Evolutionary conservation across 2,113 vertebrate species (phyloP), one percentile per base, ranked within the genome.

Genomic region (Elgaria multicarinata): DNA sequence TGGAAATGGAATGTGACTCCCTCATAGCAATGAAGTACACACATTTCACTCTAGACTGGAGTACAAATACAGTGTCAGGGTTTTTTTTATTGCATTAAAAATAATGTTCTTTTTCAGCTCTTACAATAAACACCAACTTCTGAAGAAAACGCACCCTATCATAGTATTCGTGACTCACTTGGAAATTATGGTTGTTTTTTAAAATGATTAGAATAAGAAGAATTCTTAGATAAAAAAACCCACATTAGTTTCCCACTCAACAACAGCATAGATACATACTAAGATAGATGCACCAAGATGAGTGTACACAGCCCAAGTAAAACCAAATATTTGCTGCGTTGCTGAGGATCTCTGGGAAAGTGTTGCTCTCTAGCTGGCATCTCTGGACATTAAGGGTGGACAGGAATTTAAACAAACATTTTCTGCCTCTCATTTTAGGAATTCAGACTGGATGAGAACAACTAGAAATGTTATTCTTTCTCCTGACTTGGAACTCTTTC

Each of bases 261-360:
- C 87, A 92, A 80, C 90, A 33, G 85, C 74, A 90, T 77, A 90
- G 92, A 78, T 85, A 92, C 93, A 96, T 94, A 26, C 36, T 22
- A 44, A 74, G 31, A 95, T 83, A 92, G 78, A 92, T 94, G 93
- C 95, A 93, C 85, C 74, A 84, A 93, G 71, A 69, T 0, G 9
- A 96, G 95, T 90, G 89, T 93, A 85, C 95, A 93, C 92, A 93
- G 90, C 92, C 90, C 95, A 92, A 86, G 84, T 90, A 92, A 95
- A 93, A 95, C 94, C 94, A 96, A 96, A 97, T 96, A 96, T 96
- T 95, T 95, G 94, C 87, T 84, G 0, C 2, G 90, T 97, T 97
- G 96, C 96, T 62, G 90, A 95, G 96, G 95, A 95, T 97, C 96
- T 91, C 84, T 1, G 3, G 87, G 93, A 94, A 95, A 95, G 88